phyloP scores from a whole-genome alignment of 2,797 vertebrate genomes.

The Hippoglossus hippoglossus region DNA sequence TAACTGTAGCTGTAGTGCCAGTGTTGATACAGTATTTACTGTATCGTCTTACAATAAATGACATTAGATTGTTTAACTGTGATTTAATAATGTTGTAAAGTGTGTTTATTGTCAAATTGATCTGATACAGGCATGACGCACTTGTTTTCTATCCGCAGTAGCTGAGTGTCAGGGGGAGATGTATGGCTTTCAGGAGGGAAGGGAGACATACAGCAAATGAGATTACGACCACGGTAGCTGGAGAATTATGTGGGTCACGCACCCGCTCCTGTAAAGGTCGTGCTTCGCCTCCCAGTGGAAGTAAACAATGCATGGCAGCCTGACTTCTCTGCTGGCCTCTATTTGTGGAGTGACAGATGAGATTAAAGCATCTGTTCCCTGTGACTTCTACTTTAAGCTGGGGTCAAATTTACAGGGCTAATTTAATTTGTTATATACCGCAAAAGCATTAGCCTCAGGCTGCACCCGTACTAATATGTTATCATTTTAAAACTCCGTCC shows the following conservation, averaged over 20 bases:
- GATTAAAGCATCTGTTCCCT: conserved; percentile 27
- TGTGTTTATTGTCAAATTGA: not conserved
- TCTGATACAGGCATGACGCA: not conserved
- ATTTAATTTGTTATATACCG: conserved; percentile 28
- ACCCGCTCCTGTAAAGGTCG: conserved; percentile 30
- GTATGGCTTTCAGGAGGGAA: conserved; percentile 28
- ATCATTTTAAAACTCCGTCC: too few relatives aligned
- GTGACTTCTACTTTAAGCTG: conserved; percentile 2
- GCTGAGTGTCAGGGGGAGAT: conserved; percentile 11
- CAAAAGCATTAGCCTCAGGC: not conserved
- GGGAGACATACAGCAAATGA: conserved; percentile 46
- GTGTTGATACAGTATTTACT: conserved; percentile 3
- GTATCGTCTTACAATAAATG: not conserved
- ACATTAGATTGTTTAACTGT: not conserved
- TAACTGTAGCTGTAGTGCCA: conserved; percentile 10
- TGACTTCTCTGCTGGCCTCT: conserved; percentile 19
- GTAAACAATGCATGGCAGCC: conserved; percentile 46
- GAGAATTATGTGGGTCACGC: conserved; percentile 35
- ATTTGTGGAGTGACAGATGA: conserved; percentile 24
- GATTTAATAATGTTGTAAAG: not conserved
- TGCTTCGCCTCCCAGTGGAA: conserved; percentile 28
- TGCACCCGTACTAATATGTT: not conserved
- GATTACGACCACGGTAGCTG: conserved; percentile 30
- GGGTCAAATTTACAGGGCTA: not conserved
- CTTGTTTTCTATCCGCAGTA: not conserved